phyloP scores from a whole-genome alignment of 1,140 invertebrate species.

The Apis cerana region DNA sequence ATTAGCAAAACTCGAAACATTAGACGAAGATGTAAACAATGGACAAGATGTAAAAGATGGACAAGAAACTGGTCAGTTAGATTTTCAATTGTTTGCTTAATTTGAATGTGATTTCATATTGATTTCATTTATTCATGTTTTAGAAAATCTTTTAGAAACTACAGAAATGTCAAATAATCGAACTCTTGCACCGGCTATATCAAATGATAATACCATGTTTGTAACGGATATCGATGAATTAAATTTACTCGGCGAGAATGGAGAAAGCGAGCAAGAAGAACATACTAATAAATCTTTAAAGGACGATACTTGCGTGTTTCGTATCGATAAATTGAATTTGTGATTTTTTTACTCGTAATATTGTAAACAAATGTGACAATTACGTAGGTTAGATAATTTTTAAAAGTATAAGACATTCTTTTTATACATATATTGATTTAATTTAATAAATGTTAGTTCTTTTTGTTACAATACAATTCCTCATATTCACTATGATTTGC shows the following conservation, averaged over 20 bases:
- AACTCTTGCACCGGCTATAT: background rate
- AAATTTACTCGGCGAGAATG: slow-evolving; percentile 69
- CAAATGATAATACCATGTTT: slow-evolving; percentile 38
- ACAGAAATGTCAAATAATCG: background rate
- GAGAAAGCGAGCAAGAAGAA: slow-evolving; percentile 34
- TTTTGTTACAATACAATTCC: background rate
- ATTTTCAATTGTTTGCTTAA: background rate
- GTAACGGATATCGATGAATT: slow-evolving; percentile 69
- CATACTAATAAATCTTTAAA: slow-evolving; percentile 8
- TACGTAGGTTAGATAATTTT: slow-evolving; percentile 1
- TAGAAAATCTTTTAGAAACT: slow-evolving; percentile 60
- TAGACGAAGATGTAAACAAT: slow-evolving; percentile 25
- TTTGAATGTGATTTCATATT: background rate
- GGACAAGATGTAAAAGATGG: slow-evolving; percentile 39
- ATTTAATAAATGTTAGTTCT: slow-evolving; percentile 28
- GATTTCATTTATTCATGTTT: background rate
- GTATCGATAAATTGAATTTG: slow-evolving; percentile 68
- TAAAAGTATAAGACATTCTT: background rate
- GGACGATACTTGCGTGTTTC: slow-evolving; percentile 56
- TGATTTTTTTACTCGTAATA: slow-evolving; percentile 46
- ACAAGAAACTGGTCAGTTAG: slow-evolving; percentile 65
- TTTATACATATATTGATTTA: slow-evolving; percentile 27
- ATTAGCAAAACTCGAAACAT: slow-evolving; percentile 65
- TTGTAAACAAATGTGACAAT: background rate
- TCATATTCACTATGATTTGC: background rate